These are phyloP conservation scores for Siniperca knerii DNA, from an alignment of 2,113 vertebrate species.

Conservation along the genomic window DNA sequence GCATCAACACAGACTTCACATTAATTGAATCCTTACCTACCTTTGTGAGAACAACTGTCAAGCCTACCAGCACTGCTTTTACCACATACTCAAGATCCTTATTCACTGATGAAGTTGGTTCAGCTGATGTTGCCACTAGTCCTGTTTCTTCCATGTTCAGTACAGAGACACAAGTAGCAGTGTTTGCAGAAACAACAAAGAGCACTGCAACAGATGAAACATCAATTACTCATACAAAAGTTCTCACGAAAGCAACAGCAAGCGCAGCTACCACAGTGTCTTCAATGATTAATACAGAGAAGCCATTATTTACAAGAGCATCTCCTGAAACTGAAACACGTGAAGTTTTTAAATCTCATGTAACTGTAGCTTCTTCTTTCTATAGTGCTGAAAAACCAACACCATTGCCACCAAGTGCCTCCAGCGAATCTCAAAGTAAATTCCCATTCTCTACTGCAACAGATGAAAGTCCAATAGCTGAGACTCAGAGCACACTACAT, in stretches of 20 bases:
- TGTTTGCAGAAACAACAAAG: background rate
- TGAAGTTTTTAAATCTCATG: conserved; percentile 1
- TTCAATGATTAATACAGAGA: conserved; percentile 16
- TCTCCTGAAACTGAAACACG: conserved; percentile 11
- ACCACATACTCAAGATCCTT: background rate
- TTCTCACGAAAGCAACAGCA: background rate
- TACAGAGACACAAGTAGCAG: conserved; percentile 2
- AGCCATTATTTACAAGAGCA: background rate
- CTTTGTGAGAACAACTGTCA: conserved; percentile 11
- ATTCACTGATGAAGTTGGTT: conserved; percentile 15
- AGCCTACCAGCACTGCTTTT: background rate
- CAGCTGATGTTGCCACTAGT: background rate
- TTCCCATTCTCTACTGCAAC: background rate
- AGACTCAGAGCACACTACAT: conserved; percentile 18
- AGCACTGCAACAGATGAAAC: background rate
- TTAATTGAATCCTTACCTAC: conserved; percentile 21
- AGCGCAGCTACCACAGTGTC: background rate
- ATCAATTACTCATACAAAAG: background rate
- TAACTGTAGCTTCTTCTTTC: conserved; percentile 27
- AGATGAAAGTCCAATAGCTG: conserved; percentile 2
- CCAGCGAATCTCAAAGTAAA: conserved; percentile 7
- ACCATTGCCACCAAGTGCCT: background rate
- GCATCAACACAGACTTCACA: background rate
- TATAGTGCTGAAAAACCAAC: conserved; percentile 27
- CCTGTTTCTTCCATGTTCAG: background rate